Evolutionary conservation across 2,113 vertebrate species (phyloP).

Genomic region (Sorex araneus): DNA sequence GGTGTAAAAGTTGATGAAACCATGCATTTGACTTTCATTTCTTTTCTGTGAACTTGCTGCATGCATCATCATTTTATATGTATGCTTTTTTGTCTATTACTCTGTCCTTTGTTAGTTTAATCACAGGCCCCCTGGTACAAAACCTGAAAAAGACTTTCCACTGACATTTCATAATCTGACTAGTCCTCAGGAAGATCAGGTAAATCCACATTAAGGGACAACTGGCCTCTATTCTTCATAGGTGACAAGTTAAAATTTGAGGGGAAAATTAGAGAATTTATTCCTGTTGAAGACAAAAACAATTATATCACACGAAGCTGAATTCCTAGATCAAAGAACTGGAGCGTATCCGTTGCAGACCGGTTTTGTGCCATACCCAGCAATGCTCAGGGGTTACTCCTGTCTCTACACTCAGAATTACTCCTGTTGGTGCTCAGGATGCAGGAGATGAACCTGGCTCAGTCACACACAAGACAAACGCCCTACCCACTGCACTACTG

Average conservation of each 20-base stretch:
- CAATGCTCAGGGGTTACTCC: too few species aligned
- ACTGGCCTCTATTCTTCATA: slow-evolving; percentile 31
- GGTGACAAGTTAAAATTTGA: not conserved
- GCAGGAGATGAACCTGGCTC: too few species aligned
- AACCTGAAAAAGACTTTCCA: not conserved
- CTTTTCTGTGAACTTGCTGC: slow-evolving; percentile 8
- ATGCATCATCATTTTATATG: not conserved
- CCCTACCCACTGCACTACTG: too few species aligned
- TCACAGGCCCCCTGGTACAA: not conserved
- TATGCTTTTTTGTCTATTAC: not conserved
- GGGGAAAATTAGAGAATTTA: not conserved
- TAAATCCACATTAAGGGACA: too few species aligned
- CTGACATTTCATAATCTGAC: not conserved
- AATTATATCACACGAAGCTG: slow-evolving; percentile 44
- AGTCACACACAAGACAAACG: too few species aligned
- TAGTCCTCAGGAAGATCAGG: slow-evolving; percentile 31
- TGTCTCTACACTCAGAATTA: too few species aligned
- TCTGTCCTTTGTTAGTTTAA: slow-evolving; percentile 11
- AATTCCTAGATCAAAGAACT: not conserved
- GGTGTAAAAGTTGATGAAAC: not conserved
- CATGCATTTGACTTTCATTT: not conserved
- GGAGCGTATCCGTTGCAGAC: too few species aligned
- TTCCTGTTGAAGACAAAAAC: slow-evolving; percentile 13
- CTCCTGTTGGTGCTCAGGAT: too few species aligned
- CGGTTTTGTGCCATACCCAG: too few species aligned